Conservation (phyloP, 1,140 invertebrate species). For the Heliconius hewitsoni region DNA sequence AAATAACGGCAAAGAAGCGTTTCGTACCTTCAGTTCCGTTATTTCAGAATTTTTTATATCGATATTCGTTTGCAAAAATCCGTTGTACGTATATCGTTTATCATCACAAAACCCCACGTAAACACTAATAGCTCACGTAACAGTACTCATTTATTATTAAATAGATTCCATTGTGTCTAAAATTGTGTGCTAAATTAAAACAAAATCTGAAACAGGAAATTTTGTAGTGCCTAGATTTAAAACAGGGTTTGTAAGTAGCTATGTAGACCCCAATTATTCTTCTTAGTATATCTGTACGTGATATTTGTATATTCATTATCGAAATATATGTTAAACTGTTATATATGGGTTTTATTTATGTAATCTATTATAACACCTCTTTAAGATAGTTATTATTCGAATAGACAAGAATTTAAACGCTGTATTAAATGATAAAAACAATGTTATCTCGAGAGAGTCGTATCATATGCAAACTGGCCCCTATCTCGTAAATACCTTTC, state of each 20-base stretch:
- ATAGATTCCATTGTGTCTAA: constrained; percentile 35
- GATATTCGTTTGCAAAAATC: background rate
- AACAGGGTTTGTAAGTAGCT: constrained; percentile 38
- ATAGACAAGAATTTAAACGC: constrained; percentile 37
- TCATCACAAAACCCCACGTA: constrained; percentile 25
- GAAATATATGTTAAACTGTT: constrained; percentile 80
- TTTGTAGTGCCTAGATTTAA: constrained; percentile 37
- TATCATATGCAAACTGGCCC: constrained; percentile 66
- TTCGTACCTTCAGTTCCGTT: background rate
- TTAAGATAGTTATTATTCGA: constrained; percentile 27
- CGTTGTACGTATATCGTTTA: background rate
- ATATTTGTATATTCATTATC: constrained; percentile 77
- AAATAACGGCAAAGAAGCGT: background rate
- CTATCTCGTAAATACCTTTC: constrained; percentile 59
- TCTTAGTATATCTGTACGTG: constrained; percentile 58
- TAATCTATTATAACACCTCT: constrained; percentile 43
- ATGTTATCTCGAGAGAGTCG: constrained; percentile 54
- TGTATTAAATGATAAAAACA: constrained; percentile 48
- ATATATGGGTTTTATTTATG: constrained; percentile 77
- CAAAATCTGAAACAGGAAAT: constrained; percentile 13
- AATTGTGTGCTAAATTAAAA: constrained; percentile 34
- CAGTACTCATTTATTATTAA: constrained; percentile 38
- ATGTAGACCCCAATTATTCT: constrained; percentile 40
- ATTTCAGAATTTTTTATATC: background rate
- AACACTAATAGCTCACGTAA: constrained; percentile 40